Evolutionary conservation across 2,113 vertebrate genomes (phyloP).

Genomic region (Oreotrochilus melanogaster): DNA sequence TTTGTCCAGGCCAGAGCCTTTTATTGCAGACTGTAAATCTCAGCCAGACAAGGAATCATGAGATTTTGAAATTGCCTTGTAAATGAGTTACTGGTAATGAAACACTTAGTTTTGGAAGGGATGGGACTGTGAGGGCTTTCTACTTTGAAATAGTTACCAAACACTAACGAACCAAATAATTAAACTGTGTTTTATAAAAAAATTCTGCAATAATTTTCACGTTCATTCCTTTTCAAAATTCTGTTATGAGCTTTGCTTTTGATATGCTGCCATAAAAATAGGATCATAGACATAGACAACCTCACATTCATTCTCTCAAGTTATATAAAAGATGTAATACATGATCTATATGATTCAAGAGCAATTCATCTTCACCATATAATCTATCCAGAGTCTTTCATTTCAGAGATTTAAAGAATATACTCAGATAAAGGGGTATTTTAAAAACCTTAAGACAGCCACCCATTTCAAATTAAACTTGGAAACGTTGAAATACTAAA

Average conservation of each 20-base stretch:
- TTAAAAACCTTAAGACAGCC: neutral
- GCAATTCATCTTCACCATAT: constrained; percentile 14
- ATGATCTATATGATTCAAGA: constrained; percentile 8
- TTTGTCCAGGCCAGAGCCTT: constrained; percentile 56
- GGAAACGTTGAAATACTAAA: constrained; percentile 1
- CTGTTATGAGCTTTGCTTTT: constrained; percentile 69
- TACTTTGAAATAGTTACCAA: constrained; percentile 77
- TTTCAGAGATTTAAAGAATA: constrained; percentile 23
- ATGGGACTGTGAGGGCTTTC: constrained; percentile 73
- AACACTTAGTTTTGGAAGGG: constrained; percentile 79
- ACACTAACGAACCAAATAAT: constrained; percentile 84
- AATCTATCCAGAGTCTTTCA: neutral
- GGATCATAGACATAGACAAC: constrained; percentile 51
- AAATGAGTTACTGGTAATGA: constrained; percentile 81
- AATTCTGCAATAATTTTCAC: constrained; percentile 72
- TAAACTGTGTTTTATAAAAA: constrained; percentile 76
- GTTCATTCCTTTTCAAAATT: constrained; percentile 56
- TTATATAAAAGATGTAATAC: constrained; percentile 43
- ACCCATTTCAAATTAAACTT: constrained; percentile 2
- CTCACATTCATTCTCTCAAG: constrained; percentile 57
- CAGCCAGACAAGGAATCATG: constrained; percentile 73
- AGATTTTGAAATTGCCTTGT: constrained; percentile 80
- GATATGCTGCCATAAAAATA: constrained; percentile 52
- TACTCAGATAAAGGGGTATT: neutral
- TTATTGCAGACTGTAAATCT: constrained; percentile 82